Evolutionary conservation across 2,113 vertebrate genomes (phyloP).

Genomic region (Macquaria australasica): DNA sequence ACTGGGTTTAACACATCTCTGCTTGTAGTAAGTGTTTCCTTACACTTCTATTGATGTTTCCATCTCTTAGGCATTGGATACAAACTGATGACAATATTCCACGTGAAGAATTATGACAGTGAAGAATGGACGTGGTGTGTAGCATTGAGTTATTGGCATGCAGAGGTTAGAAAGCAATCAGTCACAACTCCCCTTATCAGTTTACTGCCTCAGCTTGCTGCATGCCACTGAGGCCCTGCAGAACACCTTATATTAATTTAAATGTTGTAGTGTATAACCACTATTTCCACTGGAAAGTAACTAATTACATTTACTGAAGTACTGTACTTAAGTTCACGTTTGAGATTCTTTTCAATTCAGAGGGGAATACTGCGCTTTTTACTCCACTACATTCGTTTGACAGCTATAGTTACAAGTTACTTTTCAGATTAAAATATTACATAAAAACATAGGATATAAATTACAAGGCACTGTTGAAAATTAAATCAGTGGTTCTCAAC

Average conservation of each 20-base stretch:
- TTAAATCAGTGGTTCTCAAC: not conserved
- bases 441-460: not conserved
- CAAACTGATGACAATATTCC: slow-evolving; percentile 15
- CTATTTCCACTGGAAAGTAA: not conserved
- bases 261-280: not conserved
- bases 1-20: not conserved
- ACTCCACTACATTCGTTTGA: not conserved
- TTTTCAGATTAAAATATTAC: not conserved
- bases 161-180: slow-evolving; percentile 29
- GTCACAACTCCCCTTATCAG: slow-evolving; percentile 8
- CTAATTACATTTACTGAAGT: not conserved
- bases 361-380: not conserved
- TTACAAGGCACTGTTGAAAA: not conserved
- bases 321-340: not conserved
- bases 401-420: not conserved
- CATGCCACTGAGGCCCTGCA: slow-evolving; percentile 3
- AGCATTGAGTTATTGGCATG: slow-evolving; percentile 23
- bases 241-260: not conserved
- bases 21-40: not conserved
- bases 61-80: not conserved
- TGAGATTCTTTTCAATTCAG: not conserved
- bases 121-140: slow-evolving; percentile 29
- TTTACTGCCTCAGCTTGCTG: slow-evolving; percentile 4
- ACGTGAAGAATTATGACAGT: slow-evolving; percentile 17
- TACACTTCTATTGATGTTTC: slow-evolving; percentile 6